Evolutionary conservation across 2,113 vertebrate species (phyloP).

Genomic region (Tylochromis polylepis): DNA sequence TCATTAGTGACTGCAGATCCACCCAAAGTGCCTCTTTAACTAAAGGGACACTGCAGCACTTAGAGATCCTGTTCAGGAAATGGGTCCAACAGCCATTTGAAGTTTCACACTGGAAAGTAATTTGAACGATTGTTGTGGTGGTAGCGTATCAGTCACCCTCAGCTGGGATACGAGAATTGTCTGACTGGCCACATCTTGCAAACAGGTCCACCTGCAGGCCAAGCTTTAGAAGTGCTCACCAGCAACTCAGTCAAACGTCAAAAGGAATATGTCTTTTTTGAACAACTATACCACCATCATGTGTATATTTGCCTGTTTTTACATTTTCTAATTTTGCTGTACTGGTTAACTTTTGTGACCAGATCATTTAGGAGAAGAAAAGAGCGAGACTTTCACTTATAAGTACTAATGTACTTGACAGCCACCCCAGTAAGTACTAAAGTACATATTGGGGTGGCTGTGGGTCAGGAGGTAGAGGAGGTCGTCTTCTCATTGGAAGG

Average conservation of each 20-base stretch:
- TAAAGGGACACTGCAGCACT: not conserved
- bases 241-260: no score
- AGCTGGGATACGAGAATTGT: accelerated
- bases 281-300: not conserved
- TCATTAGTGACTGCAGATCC: conserved; percentile 12
- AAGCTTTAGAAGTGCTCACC: no score
- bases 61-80: not conserved
- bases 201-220: not conserved
- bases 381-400: no score
- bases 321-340: no score
- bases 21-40: not conserved
- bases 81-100: not conserved
- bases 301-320: not conserved
- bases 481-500: not conserved
- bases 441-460: not conserved
- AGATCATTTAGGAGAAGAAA: no score
- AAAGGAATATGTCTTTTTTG: no score
- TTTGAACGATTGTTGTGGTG: not conserved
- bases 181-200: not conserved
- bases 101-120: not conserved
- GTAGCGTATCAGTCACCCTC: not conserved
- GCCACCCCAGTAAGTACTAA: not conserved
- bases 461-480: not conserved
- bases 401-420: no score
- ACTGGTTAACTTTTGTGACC: no score